phyloP scores from a whole-genome alignment of 2,797 vertebrate species.

The Pyrocephalus nanus region DNA sequence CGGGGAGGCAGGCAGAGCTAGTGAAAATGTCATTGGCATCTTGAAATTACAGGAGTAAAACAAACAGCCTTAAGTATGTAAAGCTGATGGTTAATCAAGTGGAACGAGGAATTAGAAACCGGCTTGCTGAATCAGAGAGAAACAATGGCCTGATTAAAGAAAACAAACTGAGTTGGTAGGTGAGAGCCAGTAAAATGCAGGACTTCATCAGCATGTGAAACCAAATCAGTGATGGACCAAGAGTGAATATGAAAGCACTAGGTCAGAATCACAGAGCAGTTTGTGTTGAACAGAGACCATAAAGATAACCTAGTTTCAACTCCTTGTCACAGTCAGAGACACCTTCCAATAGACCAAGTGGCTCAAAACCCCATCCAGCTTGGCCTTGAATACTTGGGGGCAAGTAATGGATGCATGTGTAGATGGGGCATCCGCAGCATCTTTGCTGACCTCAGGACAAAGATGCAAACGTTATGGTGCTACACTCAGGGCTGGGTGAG shows the following conservation, averaged over 20 bases:
- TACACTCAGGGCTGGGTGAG: neutral
- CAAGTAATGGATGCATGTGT: neutral
- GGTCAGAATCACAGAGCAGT: neutral
- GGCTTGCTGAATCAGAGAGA: neutral
- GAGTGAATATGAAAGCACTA: neutral
- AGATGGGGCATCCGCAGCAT: neutral
- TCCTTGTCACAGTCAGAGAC: neutral
- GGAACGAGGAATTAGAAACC: neutral
- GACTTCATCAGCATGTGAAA: neutral
- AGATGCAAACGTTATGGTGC: neutral
- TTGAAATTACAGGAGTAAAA: neutral
- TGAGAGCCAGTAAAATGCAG: neutral
- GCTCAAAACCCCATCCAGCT: neutral
- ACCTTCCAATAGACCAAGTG: neutral
- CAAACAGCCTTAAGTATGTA: neutral
- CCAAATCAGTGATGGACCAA: neutral
- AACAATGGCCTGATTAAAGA: neutral
- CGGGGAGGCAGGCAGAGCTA: neutral
- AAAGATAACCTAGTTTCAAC: neutral
- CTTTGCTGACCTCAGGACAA: neutral
- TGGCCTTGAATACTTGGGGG: neutral
- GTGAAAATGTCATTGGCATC: neutral
- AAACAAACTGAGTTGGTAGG: neutral
- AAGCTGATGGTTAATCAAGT: neutral
- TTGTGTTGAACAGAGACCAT: neutral